Evolutionary conservation across 1,140 invertebrate species (phyloP).

Genomic region (Laupala kohalensis): DNA sequence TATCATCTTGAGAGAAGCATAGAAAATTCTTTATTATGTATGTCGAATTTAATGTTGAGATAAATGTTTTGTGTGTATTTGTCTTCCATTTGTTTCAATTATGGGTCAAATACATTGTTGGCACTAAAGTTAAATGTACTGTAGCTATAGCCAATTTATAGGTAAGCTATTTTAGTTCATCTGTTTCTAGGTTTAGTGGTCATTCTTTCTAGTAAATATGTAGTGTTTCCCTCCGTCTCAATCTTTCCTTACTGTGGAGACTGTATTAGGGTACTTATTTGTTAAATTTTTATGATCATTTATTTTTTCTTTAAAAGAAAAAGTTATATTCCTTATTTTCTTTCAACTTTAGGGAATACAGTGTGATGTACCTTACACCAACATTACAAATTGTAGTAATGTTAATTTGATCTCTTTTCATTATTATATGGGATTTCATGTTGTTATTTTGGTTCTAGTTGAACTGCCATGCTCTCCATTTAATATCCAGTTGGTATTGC

Average conservation of each 20-base stretch:
- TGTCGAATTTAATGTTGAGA: too few relatives aligned
- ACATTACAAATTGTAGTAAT: not conserved
- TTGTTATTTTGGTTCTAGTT: conserved; percentile 15
- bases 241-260: too few relatives aligned
- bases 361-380: not conserved
- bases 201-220: too few relatives aligned
- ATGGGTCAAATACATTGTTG: too few relatives aligned
- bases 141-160: too few relatives aligned
- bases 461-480: conserved; percentile 17
- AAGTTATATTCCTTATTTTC: not conserved
- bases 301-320: not conserved
- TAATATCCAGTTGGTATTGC: conserved; percentile 43
- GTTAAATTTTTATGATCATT: not conserved
- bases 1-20: too few relatives aligned
- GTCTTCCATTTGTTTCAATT: not conserved
- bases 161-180: too few relatives aligned
- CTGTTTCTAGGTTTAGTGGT: too few relatives aligned
- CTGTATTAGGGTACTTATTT: not conserved
- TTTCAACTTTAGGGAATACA: not conserved
- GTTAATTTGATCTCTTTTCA: not conserved
- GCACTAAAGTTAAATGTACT: too few relatives aligned
- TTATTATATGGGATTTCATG: not conserved
- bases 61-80: not conserved
- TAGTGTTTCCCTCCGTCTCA: too few relatives aligned
- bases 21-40: too few relatives aligned